A percentile compares a stretch with the other conserved stretches of the same genome.
These are phyloP conservation scores for Sinocyclocheilus maitianheensis DNA, from an alignment of 2,113 vertebrate species.

Conservation along the genomic window DNA sequence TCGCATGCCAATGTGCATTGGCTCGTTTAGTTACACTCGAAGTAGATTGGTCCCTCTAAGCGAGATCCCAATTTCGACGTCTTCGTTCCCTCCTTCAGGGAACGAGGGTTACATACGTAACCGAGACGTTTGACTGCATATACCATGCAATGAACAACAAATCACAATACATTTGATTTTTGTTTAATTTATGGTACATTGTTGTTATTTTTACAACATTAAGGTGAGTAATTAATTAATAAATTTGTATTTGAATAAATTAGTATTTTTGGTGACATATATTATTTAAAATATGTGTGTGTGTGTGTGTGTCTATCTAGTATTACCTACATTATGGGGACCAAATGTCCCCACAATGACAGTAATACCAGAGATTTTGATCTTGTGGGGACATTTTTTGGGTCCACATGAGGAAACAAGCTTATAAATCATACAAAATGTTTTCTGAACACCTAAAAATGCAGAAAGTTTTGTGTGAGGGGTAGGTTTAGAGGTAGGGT, in stretches of 20 bases:
- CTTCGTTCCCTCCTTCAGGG: too few relatives aligned
- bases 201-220: neutral
- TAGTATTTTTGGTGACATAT: neutral
- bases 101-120: too few relatives aligned
- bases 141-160: neutral
- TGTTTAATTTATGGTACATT: neutral
- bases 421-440: neutral
- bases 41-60: too few relatives aligned
- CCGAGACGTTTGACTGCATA: too few relatives aligned
- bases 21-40: too few relatives aligned
- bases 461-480: too few relatives aligned
- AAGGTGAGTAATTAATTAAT: neutral
- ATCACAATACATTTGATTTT: neutral
- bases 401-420: neutral
- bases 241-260: neutral
- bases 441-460: too few relatives aligned
- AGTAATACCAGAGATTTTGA: too few relatives aligned
- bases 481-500: too few relatives aligned
- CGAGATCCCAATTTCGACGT: too few relatives aligned
- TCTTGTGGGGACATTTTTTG: neutral
- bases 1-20: too few relatives aligned
- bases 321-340: neutral
- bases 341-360: too few relatives aligned
- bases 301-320: neutral
- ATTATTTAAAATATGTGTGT: neutral